phyloP scores from a whole-genome alignment of 2,113 vertebrate genomes.

The Tupaia tana region DNA sequence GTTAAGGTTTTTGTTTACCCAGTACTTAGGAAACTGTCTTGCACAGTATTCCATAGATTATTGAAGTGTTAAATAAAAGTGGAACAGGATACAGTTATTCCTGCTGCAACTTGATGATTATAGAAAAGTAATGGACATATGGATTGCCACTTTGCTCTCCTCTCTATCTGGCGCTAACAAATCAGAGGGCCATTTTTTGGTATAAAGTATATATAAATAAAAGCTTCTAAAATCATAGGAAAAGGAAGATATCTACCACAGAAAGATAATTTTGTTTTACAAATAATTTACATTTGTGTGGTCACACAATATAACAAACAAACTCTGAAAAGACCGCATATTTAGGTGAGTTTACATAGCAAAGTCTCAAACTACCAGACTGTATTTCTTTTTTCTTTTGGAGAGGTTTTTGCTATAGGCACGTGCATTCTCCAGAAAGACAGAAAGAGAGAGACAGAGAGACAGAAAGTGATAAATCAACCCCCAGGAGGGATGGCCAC shows the following conservation, averaged over 20 bases:
- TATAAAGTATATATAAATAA: background rate
- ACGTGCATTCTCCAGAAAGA: no score
- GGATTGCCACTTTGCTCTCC: background rate
- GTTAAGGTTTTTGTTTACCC: background rate
- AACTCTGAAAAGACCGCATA: background rate
- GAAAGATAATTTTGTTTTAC: conserved; percentile 41
- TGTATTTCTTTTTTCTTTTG: background rate
- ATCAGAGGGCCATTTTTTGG: background rate
- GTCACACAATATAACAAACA: background rate
- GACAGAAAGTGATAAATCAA: no score
- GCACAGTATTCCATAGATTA: background rate
- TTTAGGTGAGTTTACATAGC: background rate
- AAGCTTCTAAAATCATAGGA: background rate
- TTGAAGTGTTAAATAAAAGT: conserved; percentile 20
- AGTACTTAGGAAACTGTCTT: background rate
- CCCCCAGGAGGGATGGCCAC: no score
- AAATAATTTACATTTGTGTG: conserved; percentile 14
- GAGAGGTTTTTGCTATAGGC: no score
- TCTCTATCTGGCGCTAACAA: background rate
- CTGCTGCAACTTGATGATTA: background rate
- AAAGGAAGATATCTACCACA: background rate
- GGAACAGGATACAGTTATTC: background rate
- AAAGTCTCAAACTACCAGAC: background rate
- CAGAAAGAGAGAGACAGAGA: no score
- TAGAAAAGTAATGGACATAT: background rate